Percentiles rank a stretch among this genome's conserved stretches.
Conservation (phyloP, 1,140 invertebrate genomes). For the Planococcus citri region DNA sequence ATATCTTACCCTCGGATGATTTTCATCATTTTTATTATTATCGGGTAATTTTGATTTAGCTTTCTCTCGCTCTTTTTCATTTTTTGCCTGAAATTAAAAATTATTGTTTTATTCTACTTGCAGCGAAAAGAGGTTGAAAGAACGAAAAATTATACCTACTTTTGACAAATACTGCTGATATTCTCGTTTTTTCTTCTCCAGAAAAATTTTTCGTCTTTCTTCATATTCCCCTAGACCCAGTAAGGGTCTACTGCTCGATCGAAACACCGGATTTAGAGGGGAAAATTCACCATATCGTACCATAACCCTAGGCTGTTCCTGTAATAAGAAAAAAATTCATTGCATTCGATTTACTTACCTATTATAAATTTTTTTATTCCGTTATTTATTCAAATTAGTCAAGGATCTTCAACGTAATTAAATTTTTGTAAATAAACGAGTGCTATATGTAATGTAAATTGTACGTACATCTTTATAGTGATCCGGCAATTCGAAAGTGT, state of each 20-base stretch:
- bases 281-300: slow-evolving; percentile 24
- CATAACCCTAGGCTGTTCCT: not conserved
- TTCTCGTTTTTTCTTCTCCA: slow-evolving; percentile 19
- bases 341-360: not conserved
- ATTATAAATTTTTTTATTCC: too few relatives aligned
- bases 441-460: not conserved
- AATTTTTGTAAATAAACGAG: too few relatives aligned
- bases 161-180: slow-evolving; percentile 23
- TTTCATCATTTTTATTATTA: not conserved
- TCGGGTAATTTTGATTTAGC: too few relatives aligned
- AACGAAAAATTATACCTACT: not conserved
- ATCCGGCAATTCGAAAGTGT: too few relatives aligned
- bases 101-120: not conserved
- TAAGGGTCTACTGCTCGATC: slow-evolving; percentile 17
- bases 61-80: too few relatives aligned
- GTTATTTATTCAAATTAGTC: too few relatives aligned
- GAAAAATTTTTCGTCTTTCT: slow-evolving; percentile 14
- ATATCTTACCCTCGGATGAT: too few relatives aligned
- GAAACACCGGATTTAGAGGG: slow-evolving; percentile 23
- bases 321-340: not conserved
- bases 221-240: slow-evolving; percentile 24
- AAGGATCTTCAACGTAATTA: too few relatives aligned
- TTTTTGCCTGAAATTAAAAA: too few relatives aligned
- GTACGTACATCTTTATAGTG: too few relatives aligned
- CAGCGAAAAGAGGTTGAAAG: not conserved